Percentiles rank a stretch among this genome's conserved stretches.
phyloP scores from a whole-genome alignment of 2,797 vertebrate species.

The Gila robusta region DNA sequence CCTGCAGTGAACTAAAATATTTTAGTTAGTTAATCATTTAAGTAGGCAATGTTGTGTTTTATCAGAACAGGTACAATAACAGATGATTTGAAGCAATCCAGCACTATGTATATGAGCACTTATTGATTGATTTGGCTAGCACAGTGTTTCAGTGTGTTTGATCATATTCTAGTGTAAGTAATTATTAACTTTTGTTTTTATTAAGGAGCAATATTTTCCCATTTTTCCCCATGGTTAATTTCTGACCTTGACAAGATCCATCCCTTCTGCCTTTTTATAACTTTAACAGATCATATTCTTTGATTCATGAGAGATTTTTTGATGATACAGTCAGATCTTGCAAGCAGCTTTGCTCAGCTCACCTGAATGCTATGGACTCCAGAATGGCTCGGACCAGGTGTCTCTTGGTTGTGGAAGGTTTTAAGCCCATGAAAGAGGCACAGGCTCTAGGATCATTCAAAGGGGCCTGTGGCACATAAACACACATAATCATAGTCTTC shows the following conservation, averaged over 20 bases:
- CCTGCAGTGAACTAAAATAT: neutral
- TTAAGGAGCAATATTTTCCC: neutral
- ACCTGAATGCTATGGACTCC: conserved; percentile 95
- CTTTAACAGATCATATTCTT: neutral
- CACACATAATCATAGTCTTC: conserved; percentile 65
- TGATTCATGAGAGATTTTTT: neutral
- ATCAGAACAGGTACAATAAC: neutral
- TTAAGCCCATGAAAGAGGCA: conserved; percentile 93
- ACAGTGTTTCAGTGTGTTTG: neutral
- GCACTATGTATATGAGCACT: neutral
- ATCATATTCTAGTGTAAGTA: too few species aligned
- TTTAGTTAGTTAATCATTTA: conserved; percentile 22
- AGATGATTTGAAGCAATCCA: conserved; percentile 1
- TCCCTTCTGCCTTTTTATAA: neutral
- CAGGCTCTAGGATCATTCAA: conserved; percentile 90
- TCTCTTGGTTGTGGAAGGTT: conserved; percentile 88
- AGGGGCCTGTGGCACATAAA: conserved; percentile 81
- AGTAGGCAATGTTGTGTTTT: neutral
- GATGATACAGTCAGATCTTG: neutral
- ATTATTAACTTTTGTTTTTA: neutral
- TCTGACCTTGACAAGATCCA: neutral
- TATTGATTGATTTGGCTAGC: neutral
- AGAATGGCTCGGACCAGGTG: conserved; percentile 94
- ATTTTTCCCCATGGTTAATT: neutral
- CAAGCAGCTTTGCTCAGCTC: conserved; percentile 19